Conservation (phyloP, 2,113 vertebrate genomes). For the Panthera uncia region DNA sequence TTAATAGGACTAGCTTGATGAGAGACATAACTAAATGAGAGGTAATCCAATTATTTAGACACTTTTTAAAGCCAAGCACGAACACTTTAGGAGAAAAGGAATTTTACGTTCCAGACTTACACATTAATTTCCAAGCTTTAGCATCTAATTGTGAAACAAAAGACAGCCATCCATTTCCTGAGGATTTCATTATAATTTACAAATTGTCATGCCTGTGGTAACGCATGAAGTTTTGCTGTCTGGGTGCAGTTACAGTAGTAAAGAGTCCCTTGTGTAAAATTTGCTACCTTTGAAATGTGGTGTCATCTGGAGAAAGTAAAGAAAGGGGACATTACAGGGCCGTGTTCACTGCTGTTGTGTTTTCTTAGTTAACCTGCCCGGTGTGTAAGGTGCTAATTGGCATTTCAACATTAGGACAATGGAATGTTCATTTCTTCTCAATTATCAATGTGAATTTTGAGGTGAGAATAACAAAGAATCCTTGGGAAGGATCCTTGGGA, state of each 20-base stretch:
- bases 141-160: not conserved
- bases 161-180: not conserved
- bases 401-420: not conserved
- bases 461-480: not conserved
- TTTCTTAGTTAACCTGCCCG: not conserved
- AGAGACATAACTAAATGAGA: not conserved
- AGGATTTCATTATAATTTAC: not conserved
- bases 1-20: not conserved
- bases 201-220: not conserved
- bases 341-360: rapidly evolving
- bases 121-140: not conserved
- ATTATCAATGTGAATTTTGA: not conserved
- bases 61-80: not conserved
- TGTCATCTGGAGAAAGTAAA: not conserved
- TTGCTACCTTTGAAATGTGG: not conserved
- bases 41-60: not conserved
- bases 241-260: too few species aligned
- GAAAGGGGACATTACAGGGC: not conserved
- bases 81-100: not conserved
- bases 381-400: not conserved
- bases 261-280: not conserved
- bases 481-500: not conserved
- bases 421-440: not conserved
- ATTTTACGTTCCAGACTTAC: not conserved
- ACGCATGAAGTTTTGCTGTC: not conserved